Base-by-base conservation (phyloP, 1,140 invertebrate genomes). In the Drosophila pectinifera region DNA sequence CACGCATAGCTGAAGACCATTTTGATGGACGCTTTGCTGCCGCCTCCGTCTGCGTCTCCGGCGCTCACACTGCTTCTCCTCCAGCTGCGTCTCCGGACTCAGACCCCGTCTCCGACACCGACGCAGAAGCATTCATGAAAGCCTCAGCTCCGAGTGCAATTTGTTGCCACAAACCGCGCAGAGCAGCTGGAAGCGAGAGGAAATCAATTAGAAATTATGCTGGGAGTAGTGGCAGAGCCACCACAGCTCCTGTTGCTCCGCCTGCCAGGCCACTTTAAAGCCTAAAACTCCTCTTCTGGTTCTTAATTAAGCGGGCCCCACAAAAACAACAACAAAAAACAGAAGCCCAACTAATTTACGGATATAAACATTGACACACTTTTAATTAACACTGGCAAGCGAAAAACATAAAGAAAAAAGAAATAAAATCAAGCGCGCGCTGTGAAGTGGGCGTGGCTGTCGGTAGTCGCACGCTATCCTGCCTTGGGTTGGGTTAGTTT, bases 1-100 rank as follows among this genome's bases (percentile, higher is more conserved):
- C 91, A 91, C 46, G 81, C 84, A 76, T 92, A 92, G 63, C 90
- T 91, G 73, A 91, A 80, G 70, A 91, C 90, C 90, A 91, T 91
- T 77, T 88, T 78, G 45, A 58, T 39, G 63, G 55, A 46, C 49
- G 49, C 49, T 18, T 53, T 49, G 64, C 58, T 72, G 39, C 41
- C 51, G 41, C 18, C 67, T 38, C 24, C 39, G 48, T 56, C 54
- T 31, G 14, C 61, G 41, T 13, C 28, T 57, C 38, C 56, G 24
- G 34, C 38, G 14, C 41, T 63, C 28, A 59, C 36, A 22, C 36
- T 51, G 59, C 38, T 54, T 11, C 56, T 57, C 24, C 78, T 22
- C 24, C 69, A 54, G 18, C 42, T 64, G 41, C 53, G 45, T n/a
- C 43, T 64, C 54, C 76, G 64, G 64, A 64, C 61, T 64, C 77